Percentiles rank a stretch among this genome's conserved stretches.
Evolutionary conservation across 1,140 invertebrate genomes (phyloP).

Genomic region (Neoseiulus cucumeris): DNA sequence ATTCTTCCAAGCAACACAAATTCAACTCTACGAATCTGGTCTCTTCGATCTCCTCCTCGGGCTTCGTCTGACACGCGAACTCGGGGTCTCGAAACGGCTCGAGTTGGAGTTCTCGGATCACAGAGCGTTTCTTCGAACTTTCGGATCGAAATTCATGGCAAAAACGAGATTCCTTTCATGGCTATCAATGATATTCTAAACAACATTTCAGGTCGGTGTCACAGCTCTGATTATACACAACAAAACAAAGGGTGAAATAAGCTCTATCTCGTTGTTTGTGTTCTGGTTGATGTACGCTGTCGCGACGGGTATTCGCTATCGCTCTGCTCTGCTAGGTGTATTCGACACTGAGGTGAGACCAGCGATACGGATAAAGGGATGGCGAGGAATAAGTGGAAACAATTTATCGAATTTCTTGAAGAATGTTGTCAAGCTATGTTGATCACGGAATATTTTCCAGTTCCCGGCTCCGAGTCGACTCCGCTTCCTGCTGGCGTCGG

Average conservation of each 20-base stretch:
- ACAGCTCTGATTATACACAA: conserved; percentile 49
- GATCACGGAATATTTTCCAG: too few relatives aligned
- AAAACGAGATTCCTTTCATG: neutral
- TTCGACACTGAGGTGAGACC: conserved; percentile 12
- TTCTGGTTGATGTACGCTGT: conserved; percentile 60
- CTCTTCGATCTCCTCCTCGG: too few relatives aligned
- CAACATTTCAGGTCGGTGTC: conserved; percentile 40
- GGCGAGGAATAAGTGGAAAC: too few relatives aligned
- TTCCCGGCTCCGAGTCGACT: conserved; percentile 27
- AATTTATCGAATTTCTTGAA: too few relatives aligned
- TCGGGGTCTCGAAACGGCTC: too few relatives aligned
- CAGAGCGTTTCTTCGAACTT: too few relatives aligned
- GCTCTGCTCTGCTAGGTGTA: conserved; percentile 28
- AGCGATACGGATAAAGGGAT: too few relatives aligned
- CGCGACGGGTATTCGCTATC: conserved; percentile 47
- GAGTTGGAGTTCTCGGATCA: too few relatives aligned
- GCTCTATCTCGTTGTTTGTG: conserved; percentile 62
- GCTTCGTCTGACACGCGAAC: too few relatives aligned
- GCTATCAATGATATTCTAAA: conserved; percentile 16
- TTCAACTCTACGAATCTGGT: too few relatives aligned
- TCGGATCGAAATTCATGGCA: neutral
- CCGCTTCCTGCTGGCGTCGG: conserved; percentile 49
- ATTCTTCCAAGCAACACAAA: too few relatives aligned
- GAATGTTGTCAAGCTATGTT: too few relatives aligned
- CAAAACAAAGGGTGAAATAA: conserved; percentile 53